These are phyloP conservation scores for Actinopyga echinites DNA, from an alignment of 53 echinoderm and acorn worm species.

Conservation along the genomic window DNA sequence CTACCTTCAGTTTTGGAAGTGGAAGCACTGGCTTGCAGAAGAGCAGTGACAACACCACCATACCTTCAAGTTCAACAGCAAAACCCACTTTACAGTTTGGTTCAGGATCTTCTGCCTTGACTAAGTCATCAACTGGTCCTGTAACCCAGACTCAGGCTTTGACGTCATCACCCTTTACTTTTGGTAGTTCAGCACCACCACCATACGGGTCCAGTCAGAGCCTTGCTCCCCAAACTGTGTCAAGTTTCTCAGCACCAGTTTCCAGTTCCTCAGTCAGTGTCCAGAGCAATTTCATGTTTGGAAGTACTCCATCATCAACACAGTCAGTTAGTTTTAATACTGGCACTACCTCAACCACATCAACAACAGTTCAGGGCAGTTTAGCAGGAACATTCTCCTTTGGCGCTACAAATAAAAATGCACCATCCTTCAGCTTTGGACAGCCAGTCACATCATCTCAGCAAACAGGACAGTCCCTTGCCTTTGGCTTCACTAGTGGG, in stretches of 20 bases:
- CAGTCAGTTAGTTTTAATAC: conserved; percentile 24
- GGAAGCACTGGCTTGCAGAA: background rate
- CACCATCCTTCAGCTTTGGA: conserved; percentile 19
- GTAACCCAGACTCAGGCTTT: too few relatives aligned
- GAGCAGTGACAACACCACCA: background rate
- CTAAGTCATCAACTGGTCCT: too few relatives aligned
- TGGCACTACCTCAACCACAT: background rate
- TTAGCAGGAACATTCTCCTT: background rate
- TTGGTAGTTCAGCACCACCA: too few relatives aligned
- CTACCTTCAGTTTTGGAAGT: conserved; percentile 26
- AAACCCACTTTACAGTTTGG: conserved; percentile 21
- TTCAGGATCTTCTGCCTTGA: background rate
- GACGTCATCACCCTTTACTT: too few relatives aligned
- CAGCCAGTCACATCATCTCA: background rate
- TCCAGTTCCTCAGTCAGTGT: background rate
- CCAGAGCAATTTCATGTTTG: background rate
- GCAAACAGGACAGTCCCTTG: background rate
- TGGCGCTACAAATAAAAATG: background rate
- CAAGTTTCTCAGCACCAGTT: background rate
- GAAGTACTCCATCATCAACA: background rate
- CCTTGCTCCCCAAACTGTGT: background rate
- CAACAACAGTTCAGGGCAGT: background rate
- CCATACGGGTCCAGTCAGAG: too few relatives aligned
- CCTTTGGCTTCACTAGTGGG: background rate
- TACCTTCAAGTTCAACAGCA: background rate